phyloP scores from a whole-genome alignment of 2,888 invertebrate species.

The Stenotaenia linearis region DNA sequence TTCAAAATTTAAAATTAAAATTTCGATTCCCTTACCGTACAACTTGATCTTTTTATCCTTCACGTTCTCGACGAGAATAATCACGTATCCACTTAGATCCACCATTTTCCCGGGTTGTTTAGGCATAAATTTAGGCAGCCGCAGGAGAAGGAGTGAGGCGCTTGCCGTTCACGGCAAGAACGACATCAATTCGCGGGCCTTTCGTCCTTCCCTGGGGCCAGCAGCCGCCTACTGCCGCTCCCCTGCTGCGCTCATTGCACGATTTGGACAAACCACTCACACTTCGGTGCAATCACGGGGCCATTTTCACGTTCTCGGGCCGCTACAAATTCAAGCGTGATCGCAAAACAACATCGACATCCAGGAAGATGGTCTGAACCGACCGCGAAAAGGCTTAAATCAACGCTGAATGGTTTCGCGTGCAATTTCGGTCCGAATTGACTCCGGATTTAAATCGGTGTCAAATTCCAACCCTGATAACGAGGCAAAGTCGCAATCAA shows the following conservation, averaged over 20 bases:
- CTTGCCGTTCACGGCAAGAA: not conserved
- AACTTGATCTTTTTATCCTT: conserved; percentile 90
- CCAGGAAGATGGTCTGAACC: too few relatives aligned
- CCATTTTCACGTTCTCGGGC: not conserved
- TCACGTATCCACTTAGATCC: conserved; percentile 90
- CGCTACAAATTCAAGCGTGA: not conserved
- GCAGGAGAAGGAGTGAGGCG: conserved; percentile 5
- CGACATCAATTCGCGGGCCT: not conserved
- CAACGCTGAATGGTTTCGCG: too few relatives aligned
- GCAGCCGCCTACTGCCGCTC: conserved; percentile 11
- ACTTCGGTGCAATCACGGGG: not conserved
- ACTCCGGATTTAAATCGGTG: not conserved
- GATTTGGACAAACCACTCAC: not conserved
- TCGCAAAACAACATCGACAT: not conserved
- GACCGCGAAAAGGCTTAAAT: too few relatives aligned
- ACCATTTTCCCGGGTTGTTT: conserved; percentile 54
- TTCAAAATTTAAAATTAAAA: not conserved
- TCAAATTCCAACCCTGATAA: not conserved
- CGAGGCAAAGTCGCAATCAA: not conserved
- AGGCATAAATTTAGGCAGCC: not conserved
- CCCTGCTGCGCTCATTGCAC: not conserved
- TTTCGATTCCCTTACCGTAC: conserved; percentile 59
- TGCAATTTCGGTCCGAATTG: not conserved
- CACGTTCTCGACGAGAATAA: conserved; percentile 79
- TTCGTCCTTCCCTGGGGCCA: conserved; percentile 21